Percentiles rank a stretch among this genome's conserved stretches.
These are phyloP conservation scores for Podilymbus podiceps DNA, from an alignment of 2,113 vertebrate species.

Conservation along the genomic window DNA sequence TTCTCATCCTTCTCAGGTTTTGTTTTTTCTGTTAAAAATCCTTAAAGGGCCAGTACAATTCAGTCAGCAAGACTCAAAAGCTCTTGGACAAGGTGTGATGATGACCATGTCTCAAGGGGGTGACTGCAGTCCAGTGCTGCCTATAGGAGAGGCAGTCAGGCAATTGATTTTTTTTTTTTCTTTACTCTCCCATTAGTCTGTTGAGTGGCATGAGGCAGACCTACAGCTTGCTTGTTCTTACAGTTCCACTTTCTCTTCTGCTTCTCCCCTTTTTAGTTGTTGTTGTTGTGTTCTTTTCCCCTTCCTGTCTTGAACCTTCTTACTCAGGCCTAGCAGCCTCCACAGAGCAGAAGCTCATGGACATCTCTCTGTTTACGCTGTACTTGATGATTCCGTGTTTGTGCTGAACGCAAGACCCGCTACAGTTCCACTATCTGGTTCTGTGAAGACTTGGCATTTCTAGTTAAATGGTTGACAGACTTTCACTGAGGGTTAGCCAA, in stretches of 20 bases:
- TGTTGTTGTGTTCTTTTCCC: not conserved
- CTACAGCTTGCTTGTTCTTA: not conserved
- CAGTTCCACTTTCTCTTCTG: not conserved
- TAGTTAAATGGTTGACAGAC: not conserved
- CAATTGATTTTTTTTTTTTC: not conserved
- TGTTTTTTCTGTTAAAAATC: not conserved
- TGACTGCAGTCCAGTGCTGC: not conserved
- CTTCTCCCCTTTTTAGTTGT: not conserved
- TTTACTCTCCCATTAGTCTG: not conserved
- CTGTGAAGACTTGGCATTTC: not conserved
- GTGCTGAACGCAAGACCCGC: not conserved
- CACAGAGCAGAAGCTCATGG: not conserved
- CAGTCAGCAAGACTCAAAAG: not conserved
- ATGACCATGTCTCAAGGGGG: not conserved
- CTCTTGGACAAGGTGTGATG: not conserved
- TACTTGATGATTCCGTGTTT: not conserved
- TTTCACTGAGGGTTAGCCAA: not conserved
- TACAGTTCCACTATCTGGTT: not conserved
- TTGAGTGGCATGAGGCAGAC: not conserved
- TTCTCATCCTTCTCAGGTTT: not conserved
- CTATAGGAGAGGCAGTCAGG: not conserved
- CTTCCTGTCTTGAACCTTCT: not conserved
- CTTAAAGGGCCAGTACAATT: not conserved
- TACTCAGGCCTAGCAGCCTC: not conserved
- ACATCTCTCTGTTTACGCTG: not conserved